phyloP scores from a whole-genome alignment of 92 coral and sea anemone genomes.

The Desmophyllum pertusum region DNA sequence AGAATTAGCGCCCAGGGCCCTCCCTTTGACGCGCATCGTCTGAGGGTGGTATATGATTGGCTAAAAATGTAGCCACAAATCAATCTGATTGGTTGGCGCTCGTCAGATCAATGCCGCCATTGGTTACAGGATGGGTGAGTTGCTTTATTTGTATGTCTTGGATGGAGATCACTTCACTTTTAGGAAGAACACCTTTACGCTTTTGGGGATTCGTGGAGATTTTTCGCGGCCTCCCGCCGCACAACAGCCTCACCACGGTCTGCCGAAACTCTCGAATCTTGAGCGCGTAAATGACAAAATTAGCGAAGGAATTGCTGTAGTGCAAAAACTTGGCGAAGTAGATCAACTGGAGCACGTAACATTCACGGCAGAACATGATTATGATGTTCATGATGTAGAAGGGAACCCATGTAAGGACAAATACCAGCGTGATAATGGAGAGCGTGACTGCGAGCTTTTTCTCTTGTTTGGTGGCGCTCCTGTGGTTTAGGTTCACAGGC shows the following conservation, averaged over 20 bases:
- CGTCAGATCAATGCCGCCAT: not conserved
- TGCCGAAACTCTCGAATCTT: constrained; percentile 79
- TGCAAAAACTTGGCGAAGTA: constrained; percentile 81
- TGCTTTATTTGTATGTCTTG: constrained; percentile 16
- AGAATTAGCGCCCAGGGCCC: not conserved
- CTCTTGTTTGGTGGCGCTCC: constrained; percentile 73
- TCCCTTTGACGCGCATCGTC: not conserved
- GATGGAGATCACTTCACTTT: constrained; percentile 10
- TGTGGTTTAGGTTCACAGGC: constrained; percentile 64
- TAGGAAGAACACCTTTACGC: not conserved
- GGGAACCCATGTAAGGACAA: constrained; percentile 81
- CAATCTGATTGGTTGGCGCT: not conserved
- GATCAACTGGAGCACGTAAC: constrained; percentile 59
- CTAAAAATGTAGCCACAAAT: not conserved
- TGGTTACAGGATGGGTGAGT: not conserved
- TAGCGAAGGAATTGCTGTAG: constrained; percentile 80
- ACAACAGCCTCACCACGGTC: constrained; percentile 63
- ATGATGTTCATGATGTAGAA: constrained; percentile 78
- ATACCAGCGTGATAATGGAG: constrained; percentile 71
- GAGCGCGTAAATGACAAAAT: constrained; percentile 81
- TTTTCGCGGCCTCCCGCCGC: constrained; percentile 14
- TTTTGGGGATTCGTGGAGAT: not conserved
- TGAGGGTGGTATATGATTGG: not conserved
- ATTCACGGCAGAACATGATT: constrained; percentile 58
- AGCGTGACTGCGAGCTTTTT: constrained; percentile 78